Evolutionary conservation across 1,140 invertebrate genomes (phyloP).

Genomic region (Pogonognathellus flavescens): DNA sequence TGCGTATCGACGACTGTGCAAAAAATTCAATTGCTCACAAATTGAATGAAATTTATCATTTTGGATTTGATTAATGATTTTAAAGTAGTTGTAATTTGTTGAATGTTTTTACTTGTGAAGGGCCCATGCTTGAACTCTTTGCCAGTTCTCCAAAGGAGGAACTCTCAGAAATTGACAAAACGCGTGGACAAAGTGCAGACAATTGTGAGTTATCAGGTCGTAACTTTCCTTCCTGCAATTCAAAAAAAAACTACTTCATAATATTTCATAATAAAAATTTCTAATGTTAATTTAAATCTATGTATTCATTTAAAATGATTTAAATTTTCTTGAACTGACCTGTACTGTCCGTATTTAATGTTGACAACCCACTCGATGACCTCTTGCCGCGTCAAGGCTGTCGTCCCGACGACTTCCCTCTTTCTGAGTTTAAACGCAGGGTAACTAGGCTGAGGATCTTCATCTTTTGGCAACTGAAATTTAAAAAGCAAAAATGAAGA

Average conservation of each 20-base stretch:
- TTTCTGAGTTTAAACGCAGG: conserved; percentile 53
- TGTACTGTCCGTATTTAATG: conserved; percentile 31
- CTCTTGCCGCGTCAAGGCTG: conserved; percentile 38
- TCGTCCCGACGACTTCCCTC: conserved; percentile 39
- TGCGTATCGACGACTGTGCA: background rate
- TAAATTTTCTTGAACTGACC: background rate
- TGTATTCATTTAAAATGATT: too few relatives aligned
- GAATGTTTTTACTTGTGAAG: conserved; percentile 36
- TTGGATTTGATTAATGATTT: too few relatives aligned
- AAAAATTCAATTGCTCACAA: background rate
- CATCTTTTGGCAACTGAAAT: conserved; percentile 28
- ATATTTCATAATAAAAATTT: background rate
- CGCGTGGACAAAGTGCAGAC: conserved; percentile 1
- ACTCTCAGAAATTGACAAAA: conserved; percentile 12
- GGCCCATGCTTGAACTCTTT: conserved; percentile 13
- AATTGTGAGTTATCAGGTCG: conserved; percentile 16
- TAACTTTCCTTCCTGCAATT: background rate
- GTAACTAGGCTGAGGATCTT: conserved; percentile 44
- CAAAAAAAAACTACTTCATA: background rate
- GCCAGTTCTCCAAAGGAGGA: background rate
- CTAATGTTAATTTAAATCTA: background rate
- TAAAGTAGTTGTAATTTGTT: too few relatives aligned
- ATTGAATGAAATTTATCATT: background rate
- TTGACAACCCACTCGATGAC: conserved; percentile 56
- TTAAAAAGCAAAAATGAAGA: too few relatives aligned